Evolutionary conservation across 1,140 invertebrate genomes (phyloP).

Genomic region (Platyura marginata): DNA sequence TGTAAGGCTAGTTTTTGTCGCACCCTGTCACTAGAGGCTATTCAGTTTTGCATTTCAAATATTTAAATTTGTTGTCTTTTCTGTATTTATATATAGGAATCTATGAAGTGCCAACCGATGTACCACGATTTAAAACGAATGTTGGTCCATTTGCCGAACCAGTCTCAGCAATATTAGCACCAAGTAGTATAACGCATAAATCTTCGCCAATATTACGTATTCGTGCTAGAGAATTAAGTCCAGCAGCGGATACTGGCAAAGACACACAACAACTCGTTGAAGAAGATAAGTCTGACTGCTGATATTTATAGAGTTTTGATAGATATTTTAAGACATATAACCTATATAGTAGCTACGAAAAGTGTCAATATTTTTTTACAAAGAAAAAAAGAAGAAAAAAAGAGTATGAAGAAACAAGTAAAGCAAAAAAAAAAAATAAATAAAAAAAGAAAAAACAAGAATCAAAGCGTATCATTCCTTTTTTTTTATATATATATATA

Average conservation of each 20-base stretch:
- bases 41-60: background rate
- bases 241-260: slow-evolving; percentile 72
- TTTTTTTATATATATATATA: too few species aligned
- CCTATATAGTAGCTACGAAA: too few species aligned
- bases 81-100: slow-evolving; percentile 29
- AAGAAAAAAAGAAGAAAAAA: too few species aligned
- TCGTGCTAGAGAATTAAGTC: slow-evolving; percentile 61
- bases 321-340: too few species aligned
- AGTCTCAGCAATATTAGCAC: slow-evolving; percentile 51
- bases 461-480: too few species aligned
- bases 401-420: too few species aligned
- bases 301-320: slow-evolving; percentile 19
- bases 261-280: slow-evolving; percentile 79
- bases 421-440: too few species aligned
- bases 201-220: slow-evolving; percentile 52
- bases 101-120: slow-evolving; percentile 59
- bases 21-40: background rate
- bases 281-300: slow-evolving; percentile 45
- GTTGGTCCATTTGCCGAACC: slow-evolving; percentile 30
- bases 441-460: too few species aligned
- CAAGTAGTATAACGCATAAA: slow-evolving; percentile 60
- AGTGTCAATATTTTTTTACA: too few species aligned
- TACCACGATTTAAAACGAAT: slow-evolving; percentile 37
- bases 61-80: too few species aligned
- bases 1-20: background rate